These are phyloP conservation scores for Rhagologus leucostigma DNA, from an alignment of 2,113 vertebrate species.

Conservation along the genomic window DNA sequence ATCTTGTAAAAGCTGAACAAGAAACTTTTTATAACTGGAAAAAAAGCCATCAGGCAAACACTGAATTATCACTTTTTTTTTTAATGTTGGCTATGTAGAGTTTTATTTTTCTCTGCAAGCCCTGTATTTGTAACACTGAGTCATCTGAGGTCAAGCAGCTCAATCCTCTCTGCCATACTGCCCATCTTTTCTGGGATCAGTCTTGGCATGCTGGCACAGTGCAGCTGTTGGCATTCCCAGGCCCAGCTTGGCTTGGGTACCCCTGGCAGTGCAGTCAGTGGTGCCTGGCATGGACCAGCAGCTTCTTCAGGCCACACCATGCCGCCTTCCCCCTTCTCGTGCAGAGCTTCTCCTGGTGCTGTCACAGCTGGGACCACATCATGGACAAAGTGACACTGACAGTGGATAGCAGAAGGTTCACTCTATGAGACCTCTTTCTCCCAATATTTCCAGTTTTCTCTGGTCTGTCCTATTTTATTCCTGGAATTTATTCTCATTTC, in stretches of 20 bases:
- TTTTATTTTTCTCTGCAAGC: neutral
- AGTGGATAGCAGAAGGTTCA: neutral
- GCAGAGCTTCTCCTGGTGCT: neutral
- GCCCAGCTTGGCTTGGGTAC: neutral
- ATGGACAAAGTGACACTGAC: neutral
- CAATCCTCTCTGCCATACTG: neutral
- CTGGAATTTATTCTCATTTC: neutral
- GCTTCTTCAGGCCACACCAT: neutral
- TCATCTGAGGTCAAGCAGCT: neutral
- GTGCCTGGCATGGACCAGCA: neutral
- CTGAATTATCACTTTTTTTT: neutral
- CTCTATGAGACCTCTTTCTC: neutral
- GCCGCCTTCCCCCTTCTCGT: neutral
- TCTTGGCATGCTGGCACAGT: neutral
- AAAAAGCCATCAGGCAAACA: neutral
- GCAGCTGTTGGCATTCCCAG: neutral
- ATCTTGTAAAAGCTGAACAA: neutral
- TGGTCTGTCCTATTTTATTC: neutral
- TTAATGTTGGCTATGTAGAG: neutral
- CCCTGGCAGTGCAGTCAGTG: neutral
- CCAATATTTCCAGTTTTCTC: neutral
- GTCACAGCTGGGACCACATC: neutral
- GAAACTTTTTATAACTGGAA: neutral
- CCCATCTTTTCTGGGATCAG: neutral
- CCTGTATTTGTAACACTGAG: neutral